A percentile compares a stretch with the other conserved stretches of the same genome.
Evolutionary conservation across 2,113 vertebrate species (phyloP).

Genomic region (Heterotilapia buettikoferi): DNA sequence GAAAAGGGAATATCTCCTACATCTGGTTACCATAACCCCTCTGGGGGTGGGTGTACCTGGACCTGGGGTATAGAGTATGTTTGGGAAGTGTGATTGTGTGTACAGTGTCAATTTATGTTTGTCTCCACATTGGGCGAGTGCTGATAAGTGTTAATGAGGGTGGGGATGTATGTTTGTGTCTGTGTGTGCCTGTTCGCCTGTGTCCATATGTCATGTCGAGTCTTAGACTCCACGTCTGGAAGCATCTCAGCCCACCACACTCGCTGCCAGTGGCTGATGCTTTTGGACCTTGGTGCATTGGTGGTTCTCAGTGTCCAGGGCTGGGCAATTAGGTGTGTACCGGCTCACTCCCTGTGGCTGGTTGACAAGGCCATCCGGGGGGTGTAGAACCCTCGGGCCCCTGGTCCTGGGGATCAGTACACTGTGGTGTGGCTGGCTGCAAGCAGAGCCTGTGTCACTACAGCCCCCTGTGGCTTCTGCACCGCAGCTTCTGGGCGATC

Average conservation of each 20-base stretch:
- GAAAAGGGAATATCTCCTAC: background rate
- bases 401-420: too few species aligned
- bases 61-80: background rate
- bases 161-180: rapidly evolving
- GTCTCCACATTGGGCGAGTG: background rate
- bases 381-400: too few species aligned
- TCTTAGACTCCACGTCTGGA: background rate
- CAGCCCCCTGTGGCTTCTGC: too few species aligned
- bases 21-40: rapidly evolving
- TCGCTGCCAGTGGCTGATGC: background rate
- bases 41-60: background rate
- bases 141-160: background rate
- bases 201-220: rapidly evolving
- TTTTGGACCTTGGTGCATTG: background rate
- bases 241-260: background rate
- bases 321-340: too few species aligned
- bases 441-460: too few species aligned
- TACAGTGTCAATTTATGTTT: background rate
- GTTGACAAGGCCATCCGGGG: too few species aligned
- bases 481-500: too few species aligned
- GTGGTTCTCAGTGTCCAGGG: too few species aligned
- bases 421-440: too few species aligned
- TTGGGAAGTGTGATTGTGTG: background rate
- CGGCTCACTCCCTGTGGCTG: too few species aligned
- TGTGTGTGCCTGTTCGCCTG: background rate